These are phyloP conservation scores for Pristionchus entomophagus DNA, from an alignment of 2,888 invertebrate genomes.

Conservation along the genomic window DNA sequence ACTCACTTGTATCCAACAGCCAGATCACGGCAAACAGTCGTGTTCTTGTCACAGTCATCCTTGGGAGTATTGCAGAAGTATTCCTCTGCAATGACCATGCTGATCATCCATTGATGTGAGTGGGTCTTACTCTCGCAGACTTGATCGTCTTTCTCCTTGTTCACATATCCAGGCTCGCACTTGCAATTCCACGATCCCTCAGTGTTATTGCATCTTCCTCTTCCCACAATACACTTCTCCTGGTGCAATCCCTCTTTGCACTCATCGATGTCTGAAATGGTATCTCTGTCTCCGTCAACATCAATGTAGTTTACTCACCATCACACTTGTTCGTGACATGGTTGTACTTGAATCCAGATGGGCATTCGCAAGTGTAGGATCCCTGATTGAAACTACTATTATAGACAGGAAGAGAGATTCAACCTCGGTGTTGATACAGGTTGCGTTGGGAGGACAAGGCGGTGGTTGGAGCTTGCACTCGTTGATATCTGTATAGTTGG, in stretches of 20 bases:
- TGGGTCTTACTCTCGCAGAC: slow-evolving; percentile 18
- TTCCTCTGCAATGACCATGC: not conserved
- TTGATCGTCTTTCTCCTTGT: slow-evolving; percentile 23
- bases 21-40: slow-evolving; percentile 29
- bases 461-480: slow-evolving; percentile 21
- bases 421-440: slow-evolving; percentile 40
- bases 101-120: not conserved
- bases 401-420: not conserved
- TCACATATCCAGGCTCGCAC: slow-evolving; percentile 37
- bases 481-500: not conserved
- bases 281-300: not conserved
- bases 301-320: not conserved
- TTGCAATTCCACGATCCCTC: slow-evolving; percentile 47
- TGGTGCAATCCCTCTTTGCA: not conserved
- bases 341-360: slow-evolving; percentile 46
- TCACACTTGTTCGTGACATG: slow-evolving; percentile 29
- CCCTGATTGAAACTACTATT: not conserved
- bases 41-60: slow-evolving; percentile 46
- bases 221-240: slow-evolving; percentile 9
- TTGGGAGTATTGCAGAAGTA: slow-evolving; percentile 31
- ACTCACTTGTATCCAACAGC: slow-evolving; percentile 36
- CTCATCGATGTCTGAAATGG: slow-evolving; percentile 38
- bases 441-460: slow-evolving; percentile 31
- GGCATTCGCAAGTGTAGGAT: slow-evolving; percentile 38
- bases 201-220: slow-evolving; percentile 31